Conservation (phyloP, 1,140 invertebrate genomes). For the Danaus melanippus region DNA sequence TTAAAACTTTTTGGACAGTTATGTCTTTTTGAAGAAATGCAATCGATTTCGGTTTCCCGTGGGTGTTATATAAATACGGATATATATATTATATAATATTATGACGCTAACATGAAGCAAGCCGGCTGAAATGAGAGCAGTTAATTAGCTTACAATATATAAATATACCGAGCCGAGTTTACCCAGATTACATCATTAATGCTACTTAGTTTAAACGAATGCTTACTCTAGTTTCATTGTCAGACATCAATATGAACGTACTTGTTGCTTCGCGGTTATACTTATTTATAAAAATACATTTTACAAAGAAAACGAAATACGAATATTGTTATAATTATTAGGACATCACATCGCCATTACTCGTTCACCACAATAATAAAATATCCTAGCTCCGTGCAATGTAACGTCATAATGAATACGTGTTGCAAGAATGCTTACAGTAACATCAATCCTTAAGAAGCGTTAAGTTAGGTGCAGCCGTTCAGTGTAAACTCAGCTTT, state of each 20-base stretch:
- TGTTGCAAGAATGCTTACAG: no score
- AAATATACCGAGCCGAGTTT: slow-evolving; percentile 21
- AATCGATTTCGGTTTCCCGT: no score
- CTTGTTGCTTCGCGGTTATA: background rate
- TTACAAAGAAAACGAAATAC: no score
- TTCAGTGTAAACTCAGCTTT: slow-evolving; percentile 20
- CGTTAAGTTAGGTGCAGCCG: slow-evolving; percentile 1
- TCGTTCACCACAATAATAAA: no score
- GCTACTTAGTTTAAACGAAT: slow-evolving; percentile 3
- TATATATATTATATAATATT: slow-evolving; percentile 34
- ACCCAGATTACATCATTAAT: slow-evolving; percentile 15
- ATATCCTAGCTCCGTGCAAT: no score
- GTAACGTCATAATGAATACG: no score
- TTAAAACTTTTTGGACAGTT: no score
- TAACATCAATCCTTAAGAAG: no score
- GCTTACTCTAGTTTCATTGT: background rate
- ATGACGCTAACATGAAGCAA: slow-evolving; percentile 44
- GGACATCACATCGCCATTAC: no score
- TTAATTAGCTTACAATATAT: slow-evolving; percentile 23
- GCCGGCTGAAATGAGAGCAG: slow-evolving; percentile 37
- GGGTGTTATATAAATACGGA: slow-evolving; percentile 34
- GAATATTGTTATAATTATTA: no score
- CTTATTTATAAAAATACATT: background rate
- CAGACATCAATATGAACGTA: no score
- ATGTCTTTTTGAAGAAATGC: no score